Evolutionary conservation across 2,113 vertebrate species (phyloP), one percentile per base, ranked within the genome.

Genomic region (Oncorhynchus keta): DNA sequence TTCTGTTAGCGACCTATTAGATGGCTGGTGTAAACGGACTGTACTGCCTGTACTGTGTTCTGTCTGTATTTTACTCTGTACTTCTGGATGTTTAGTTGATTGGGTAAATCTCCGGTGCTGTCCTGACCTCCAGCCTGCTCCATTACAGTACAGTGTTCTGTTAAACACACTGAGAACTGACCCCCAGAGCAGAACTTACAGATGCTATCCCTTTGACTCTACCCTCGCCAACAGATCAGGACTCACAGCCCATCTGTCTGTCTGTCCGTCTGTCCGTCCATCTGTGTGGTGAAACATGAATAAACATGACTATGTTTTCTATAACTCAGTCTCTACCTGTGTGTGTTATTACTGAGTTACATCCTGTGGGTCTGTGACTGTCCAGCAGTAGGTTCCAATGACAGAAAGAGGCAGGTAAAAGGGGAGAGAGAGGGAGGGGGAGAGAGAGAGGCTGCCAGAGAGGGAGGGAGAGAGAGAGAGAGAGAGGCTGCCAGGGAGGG

Each of bases 291-390:
- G 81, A n/a, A n/a, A n/a, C n/a, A n/a, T n/a, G n/a, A 88, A 88
- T 89, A 88, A 88, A 86, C 28, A 79, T 76, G 69, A 76, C 49
- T 66, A 79, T 86, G 85, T 88, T 83, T 87, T 86, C 70, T 82
- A 78, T 74, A 62, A 72, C 16, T 57, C 28, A 28, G 28, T 28
- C 18, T 28, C 13, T 28, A 51, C 18, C 45, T 30, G 64, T 81
- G 32, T 82, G n/a, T 64, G 5, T 76, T 73, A 78, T 70, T 70
- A 49, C 68, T 48, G 11, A 32, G 14, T n/a, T 18, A 9, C 16
- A 39, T 35, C 30, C 6, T 68, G 30, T 68, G 24, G 5, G 20
- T 62, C 59, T 62, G 59, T 22, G 64, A 26, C 9, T 13, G 26
- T 13, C 14, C 49, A 55, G 12, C 49, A 55, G 14, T 55, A 55